A percentile compares a stretch with the other conserved stretches of the same genome.
Conservation (phyloP, 2,113 vertebrate genomes). For the Hippocampus barbouri region DNA sequence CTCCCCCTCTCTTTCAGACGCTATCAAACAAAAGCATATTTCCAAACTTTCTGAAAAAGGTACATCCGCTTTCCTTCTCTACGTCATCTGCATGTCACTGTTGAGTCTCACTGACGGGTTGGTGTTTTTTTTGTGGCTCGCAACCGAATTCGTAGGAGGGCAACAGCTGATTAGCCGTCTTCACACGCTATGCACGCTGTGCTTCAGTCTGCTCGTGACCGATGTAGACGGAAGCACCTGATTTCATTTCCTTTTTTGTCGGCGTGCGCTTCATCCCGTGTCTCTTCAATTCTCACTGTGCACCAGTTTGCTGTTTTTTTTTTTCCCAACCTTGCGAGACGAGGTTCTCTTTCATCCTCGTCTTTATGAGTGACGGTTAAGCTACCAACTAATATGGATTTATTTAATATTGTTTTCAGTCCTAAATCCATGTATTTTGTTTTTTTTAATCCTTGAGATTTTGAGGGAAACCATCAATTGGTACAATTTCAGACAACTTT, state of each 20-base stretch:
- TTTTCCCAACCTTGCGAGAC: background rate
- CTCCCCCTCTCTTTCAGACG: constrained; percentile 91
- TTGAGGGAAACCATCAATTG: background rate
- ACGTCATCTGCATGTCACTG: constrained; percentile 28
- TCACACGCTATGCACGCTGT: background rate
- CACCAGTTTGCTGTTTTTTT: background rate
- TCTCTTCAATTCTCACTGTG: background rate
- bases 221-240: background rate
- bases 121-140: background rate
- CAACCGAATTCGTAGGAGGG: background rate
- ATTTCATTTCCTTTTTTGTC: background rate
- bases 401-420: background rate
- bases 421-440: too few relatives aligned
- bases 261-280: constrained; percentile 2
- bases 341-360: background rate
- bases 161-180: background rate
- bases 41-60: constrained; percentile 95
- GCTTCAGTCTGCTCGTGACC: background rate
- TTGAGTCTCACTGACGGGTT: background rate
- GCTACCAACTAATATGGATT: background rate
- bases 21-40: constrained; percentile 98
- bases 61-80: constrained; percentile 76
- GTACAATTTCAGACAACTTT: background rate
- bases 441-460: background rate
- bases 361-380: background rate